phyloP scores from a whole-genome alignment of 2,888 invertebrate genomes.

The Noctua fimbriata region DNA sequence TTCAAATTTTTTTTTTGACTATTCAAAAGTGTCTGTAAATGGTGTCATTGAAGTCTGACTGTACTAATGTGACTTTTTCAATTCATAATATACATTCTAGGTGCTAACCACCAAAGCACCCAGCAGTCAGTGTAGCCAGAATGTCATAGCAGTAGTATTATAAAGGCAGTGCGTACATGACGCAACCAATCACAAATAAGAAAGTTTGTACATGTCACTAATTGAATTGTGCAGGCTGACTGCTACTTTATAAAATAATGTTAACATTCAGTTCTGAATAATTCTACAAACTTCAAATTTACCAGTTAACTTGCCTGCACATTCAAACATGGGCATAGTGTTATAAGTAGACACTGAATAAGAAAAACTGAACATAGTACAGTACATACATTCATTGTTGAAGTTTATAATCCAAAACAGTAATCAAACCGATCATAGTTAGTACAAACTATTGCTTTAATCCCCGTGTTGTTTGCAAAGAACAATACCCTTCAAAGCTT shows the following conservation, averaged over 20 bases:
- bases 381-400: conserved; percentile 24
- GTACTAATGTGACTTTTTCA: not conserved
- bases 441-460: conserved; percentile 21
- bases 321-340: not conserved
- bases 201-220: too few relatives aligned
- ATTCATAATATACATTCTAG: not conserved
- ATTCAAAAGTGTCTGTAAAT: not conserved
- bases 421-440: conserved; percentile 12
- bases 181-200: not conserved
- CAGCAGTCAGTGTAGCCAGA: not conserved
- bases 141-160: not conserved
- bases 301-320: not conserved
- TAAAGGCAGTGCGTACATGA: not conserved
- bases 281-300: not conserved
- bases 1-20: too few relatives aligned
- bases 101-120: not conserved
- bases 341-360: conserved; percentile 3
- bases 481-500: too few relatives aligned
- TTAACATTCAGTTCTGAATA: not conserved
- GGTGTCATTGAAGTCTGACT: not conserved
- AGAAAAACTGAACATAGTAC: not conserved
- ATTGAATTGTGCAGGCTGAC: not conserved
- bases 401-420: conserved; percentile 33
- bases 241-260: not conserved
- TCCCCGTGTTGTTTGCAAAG: not conserved